Base-by-base conservation (phyloP, 1,140 invertebrate genomes). In the Sycophila sp. region DNA sequence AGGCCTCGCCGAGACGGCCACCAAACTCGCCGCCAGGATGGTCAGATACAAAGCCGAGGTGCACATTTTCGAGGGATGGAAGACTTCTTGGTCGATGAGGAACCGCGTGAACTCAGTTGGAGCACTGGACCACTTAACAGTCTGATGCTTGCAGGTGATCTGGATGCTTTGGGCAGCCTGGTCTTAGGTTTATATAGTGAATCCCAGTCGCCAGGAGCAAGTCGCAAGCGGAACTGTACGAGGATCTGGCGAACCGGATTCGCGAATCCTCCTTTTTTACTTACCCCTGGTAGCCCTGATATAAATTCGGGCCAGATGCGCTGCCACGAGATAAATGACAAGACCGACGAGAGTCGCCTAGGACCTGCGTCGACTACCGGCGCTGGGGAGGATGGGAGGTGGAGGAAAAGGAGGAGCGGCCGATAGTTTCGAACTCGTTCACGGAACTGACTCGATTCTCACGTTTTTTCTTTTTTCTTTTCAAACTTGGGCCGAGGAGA, bases 181-280 rank as follows among this genome's bases (percentile, higher is more conserved):
- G 22, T 7, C 30, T 1, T 11, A 19, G 19, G 11, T 56, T 68
- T 68, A 49, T 68, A 59, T 59, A 68, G 34, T 28, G 10, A 40
- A 55, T 10, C 1, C 11, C 13, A n/a, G 17, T 4, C n/a, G 45
- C 8, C 24, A 11, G 13, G 4, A 10, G 45, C 17, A 58, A 2
- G 22, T 22, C 17, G 11, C n/a, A 38, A 65, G 17, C 26, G 11
- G 51, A 58, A 56, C 38, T 17, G 5, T 15, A 19, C 7, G 30
- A 58, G 64, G 47, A 66, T 53, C 22, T 47, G 13, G 49, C 10
- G 30, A 59, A 49, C 28, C 45, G 66, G 32, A 49, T 62, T 51
- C 36, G 24, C 8, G 1, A n/a, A 30, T 30, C 51, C 10, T 19
- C 8, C 2, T 36, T 22, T 34, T 59, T 45, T n/a, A n/a, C 22